Conservation (phyloP, 2,888 invertebrate genomes). For the Lydus trimaculatus region DNA sequence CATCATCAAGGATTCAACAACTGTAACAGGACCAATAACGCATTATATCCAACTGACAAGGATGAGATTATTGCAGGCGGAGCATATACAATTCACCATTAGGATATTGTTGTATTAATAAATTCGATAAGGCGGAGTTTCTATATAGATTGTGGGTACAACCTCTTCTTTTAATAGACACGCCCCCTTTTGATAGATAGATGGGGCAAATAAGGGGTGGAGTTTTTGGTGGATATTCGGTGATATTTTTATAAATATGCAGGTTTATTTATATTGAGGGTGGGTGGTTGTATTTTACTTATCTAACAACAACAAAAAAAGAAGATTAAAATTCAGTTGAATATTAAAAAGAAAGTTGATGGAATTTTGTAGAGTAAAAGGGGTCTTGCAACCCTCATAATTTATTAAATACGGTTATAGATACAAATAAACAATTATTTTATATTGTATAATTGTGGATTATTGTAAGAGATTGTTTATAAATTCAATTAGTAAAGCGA, state of each 20-base stretch:
- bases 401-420: too few species aligned
- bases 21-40: background rate
- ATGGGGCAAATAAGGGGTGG: background rate
- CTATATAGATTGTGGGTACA: background rate
- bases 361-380: too few species aligned
- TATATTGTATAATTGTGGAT: too few species aligned
- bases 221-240: background rate
- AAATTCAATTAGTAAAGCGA: background rate
- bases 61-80: background rate
- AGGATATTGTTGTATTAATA: background rate
- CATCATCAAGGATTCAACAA: background rate
- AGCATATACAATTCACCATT: constrained; percentile 5
- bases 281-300: too few species aligned
- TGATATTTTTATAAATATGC: background rate
- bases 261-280: background rate
- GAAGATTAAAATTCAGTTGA: too few species aligned
- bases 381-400: background rate
- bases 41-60: constrained; percentile 1
- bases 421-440: too few species aligned
- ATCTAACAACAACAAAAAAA: too few species aligned
- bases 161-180: background rate
- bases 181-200: too few species aligned
- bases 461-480: too few species aligned
- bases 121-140: background rate
- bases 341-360: too few species aligned